Percentiles rank a stretch among this genome's conserved stretches.
These are phyloP conservation scores for Varecia variegata DNA, from an alignment of 2,797 vertebrate species.

Conservation along the genomic window DNA sequence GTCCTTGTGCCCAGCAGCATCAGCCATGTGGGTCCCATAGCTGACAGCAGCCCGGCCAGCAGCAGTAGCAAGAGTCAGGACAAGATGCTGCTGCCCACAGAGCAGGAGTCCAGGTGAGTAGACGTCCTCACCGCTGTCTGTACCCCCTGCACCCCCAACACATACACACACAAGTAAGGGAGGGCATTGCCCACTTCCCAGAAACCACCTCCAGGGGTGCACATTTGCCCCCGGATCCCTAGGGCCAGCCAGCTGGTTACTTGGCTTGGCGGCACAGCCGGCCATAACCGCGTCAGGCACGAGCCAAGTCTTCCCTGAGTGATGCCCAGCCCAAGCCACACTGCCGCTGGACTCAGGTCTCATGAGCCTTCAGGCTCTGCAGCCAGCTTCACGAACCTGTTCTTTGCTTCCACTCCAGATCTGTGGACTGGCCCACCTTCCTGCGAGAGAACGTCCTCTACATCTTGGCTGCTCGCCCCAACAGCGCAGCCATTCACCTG, in stretches of 20 bases:
- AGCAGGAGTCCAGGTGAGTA: slow-evolving; percentile 90
- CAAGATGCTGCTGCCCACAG: slow-evolving; percentile 74
- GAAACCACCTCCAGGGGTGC: neutral
- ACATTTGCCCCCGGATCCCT: neutral
- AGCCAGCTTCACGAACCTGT: neutral
- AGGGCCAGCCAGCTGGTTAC: neutral
- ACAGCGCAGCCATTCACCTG: slow-evolving; percentile 94
- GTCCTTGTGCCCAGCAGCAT: slow-evolving; percentile 84
- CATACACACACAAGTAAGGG: neutral
- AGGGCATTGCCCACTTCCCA: neutral
- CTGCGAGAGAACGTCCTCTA: slow-evolving; percentile 92
- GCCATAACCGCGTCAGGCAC: neutral
- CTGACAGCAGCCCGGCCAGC: slow-evolving; percentile 93
- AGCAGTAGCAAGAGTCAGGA: slow-evolving; percentile 89
- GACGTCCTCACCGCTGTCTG: neutral
- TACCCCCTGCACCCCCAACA: neutral
- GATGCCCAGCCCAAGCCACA: neutral
- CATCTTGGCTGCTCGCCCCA: slow-evolving; percentile 94
- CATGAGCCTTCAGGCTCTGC: neutral
- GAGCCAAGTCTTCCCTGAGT: neutral
- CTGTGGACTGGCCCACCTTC: slow-evolving; percentile 91
- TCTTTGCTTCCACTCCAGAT: slow-evolving; percentile 81
- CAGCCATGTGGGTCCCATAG: slow-evolving; percentile 95
- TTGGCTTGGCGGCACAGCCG: neutral
- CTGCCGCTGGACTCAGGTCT: neutral